Conservation (phyloP, 2,797 vertebrate species). For the Eurystomus glaucurus region DNA sequence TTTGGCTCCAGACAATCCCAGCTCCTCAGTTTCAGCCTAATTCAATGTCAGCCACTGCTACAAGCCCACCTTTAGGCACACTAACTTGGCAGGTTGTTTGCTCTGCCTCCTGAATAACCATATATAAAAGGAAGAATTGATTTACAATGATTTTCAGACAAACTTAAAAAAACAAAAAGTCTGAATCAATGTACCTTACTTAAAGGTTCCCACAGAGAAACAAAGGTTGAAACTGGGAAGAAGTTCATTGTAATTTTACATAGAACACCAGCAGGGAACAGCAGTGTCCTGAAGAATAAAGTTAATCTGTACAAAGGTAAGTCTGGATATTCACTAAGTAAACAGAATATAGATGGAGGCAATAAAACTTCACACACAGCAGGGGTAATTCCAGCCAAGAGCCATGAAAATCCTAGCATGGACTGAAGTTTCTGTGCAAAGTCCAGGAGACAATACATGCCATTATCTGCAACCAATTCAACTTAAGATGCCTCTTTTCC, state of each 20-base stretch:
- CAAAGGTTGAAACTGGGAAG: neutral
- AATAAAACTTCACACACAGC: slow-evolving; percentile 10
- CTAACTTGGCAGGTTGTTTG: neutral
- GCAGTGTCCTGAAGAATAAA: neutral
- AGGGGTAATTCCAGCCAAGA: neutral
- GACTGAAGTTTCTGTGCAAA: neutral
- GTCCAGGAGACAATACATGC: neutral
- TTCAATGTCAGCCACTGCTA: neutral
- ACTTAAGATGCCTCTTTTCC: neutral
- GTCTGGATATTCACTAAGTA: neutral
- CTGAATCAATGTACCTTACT: neutral
- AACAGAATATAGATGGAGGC: neutral
- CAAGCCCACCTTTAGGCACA: neutral
- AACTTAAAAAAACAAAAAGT: neutral
- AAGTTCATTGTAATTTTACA: neutral
- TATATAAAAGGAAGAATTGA: neutral
- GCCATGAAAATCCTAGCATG: slow-evolving; percentile 15
- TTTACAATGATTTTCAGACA: neutral
- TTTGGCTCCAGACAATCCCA: neutral
- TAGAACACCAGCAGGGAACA: neutral
- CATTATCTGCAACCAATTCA: neutral
- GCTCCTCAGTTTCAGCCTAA: neutral
- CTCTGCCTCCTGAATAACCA: neutral
- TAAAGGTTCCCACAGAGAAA: neutral
- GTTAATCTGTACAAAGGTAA: neutral